Evolutionary conservation across 2,797 vertebrate species (phyloP).

Genomic region (Apogon hyalosoma): DNA sequence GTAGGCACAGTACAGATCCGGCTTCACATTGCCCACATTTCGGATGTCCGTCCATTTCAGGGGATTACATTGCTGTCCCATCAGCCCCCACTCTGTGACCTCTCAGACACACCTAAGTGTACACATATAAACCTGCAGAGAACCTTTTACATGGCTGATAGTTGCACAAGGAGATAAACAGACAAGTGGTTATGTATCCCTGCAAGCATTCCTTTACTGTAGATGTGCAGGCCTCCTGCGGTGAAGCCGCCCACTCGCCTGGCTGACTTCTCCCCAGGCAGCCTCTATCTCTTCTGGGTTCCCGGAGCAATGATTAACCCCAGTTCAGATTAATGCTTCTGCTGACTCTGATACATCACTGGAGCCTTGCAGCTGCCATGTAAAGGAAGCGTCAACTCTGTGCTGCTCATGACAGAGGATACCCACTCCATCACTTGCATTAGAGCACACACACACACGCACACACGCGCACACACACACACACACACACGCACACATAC

Average conservation of each 20-base stretch:
- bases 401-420: slow-evolving; percentile 76
- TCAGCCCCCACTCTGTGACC: slow-evolving; percentile 15
- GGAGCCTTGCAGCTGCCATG: slow-evolving; percentile 85
- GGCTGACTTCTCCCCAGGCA: slow-evolving; percentile 76
- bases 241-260: slow-evolving; percentile 74
- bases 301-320: slow-evolving; percentile 87
- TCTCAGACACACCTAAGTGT: slow-evolving; percentile 19
- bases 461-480: slow-evolving; percentile 34
- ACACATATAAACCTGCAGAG: slow-evolving; percentile 7
- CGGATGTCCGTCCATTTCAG: slow-evolving; percentile 75
- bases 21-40: slow-evolving; percentile 78
- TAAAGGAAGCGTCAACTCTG: slow-evolving; percentile 87
- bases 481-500: slow-evolving; percentile 32
- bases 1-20: slow-evolving; percentile 80
- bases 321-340: slow-evolving; percentile 86
- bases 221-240: slow-evolving; percentile 63
- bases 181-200: slow-evolving; percentile 39
- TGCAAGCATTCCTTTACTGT: slow-evolving; percentile 64
- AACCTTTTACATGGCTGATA: slow-evolving; percentile 16
- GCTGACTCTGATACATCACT: slow-evolving; percentile 88
- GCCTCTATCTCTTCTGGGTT: slow-evolving; percentile 73
- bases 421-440: slow-evolving; percentile 76
- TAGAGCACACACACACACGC: slow-evolving; percentile 17
- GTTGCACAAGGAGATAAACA: slow-evolving; percentile 34
- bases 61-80: slow-evolving; percentile 69